Base-by-base conservation (phyloP, 2,113 vertebrate genomes). In the Sebastes fasciatus region DNA sequence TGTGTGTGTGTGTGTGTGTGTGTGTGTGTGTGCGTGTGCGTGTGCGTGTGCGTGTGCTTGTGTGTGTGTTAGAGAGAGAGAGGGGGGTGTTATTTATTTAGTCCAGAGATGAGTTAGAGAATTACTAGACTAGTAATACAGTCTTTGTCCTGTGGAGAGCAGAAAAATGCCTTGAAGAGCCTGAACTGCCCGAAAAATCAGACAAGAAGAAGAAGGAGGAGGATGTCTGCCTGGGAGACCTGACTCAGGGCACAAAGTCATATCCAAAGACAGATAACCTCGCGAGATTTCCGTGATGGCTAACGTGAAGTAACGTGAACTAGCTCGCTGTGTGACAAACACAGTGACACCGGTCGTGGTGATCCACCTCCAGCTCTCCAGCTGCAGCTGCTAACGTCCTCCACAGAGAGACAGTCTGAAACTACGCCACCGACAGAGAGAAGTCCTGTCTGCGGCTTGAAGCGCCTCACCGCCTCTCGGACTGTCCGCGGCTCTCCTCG, bases 211-310 rank as follows among this genome's bases (percentile, higher is more conserved):
- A 26, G 26, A 26, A 26, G 26, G 2, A 26, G 23, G 23, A 26
- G 26, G 26, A 26, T 26, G 26, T 26, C 26, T 60, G 23, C 85
- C 91, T 88, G 61, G 0, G 2, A 90, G 70, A 72, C 48, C 0
- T 0, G 1, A 6, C 5, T 73, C 76, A 8, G 83, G 79, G 68
- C 1, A 6, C 0, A 58, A 10, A 5, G 4, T n/a, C 1, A 5
- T 13, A 1, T 2, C 0, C 26, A 0, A 0, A 4, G 3, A 7
- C 1, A 51, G 14, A 13, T 14, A 34, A 7, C 12, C 1, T 12
- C 92, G 92, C 91, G 92, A 93, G 83, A 92, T 19, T 86, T 92
- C 80, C 26, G n/a, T n/a, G 54, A 43, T 61, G 16, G 88, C 90
- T 89, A 87, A 84, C 79, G 88, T 69, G n/a, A 89, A 77, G 64